Evolutionary conservation across 2,113 vertebrate genomes (phyloP), one percentile per base, ranked within the genome.

Genomic region (Trematomus loennbergii): DNA sequence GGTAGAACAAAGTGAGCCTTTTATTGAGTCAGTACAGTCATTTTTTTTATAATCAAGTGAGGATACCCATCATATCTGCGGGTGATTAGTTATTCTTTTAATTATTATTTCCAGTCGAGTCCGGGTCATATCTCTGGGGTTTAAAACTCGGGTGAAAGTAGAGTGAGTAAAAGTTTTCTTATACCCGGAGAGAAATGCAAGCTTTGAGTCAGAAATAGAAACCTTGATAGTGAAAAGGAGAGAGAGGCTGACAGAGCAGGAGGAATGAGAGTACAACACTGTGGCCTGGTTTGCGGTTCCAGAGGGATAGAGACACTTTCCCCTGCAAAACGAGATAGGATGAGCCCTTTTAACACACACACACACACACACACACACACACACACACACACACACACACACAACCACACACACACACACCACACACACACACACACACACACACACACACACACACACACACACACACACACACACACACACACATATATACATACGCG

Each of bases 221-320:
- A 53, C 58, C n/a, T 75, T 76, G 33, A 67, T 64, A 68, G 49
- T 52, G 33, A 62, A 12, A 52, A 29, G 53, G 72, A 65, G 76
- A 74, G 64, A 53, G 79, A 60, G 52, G 29, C n/a, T 36, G 83
- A 69, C 11, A 18, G 73, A 70, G 69, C 49, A 48, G 62, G 63
- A 64, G 69, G 66, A 85, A 75, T 73, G 81, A 86, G 83, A 82
- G 86, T 78, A 83, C 58, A 75, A 78, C 55, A 61, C 79, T 78
- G 83, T 92, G 93, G 87, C 90, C 92, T 94, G 92, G 90, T 92
- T 94, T 93, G 86, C 79, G 89, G 85, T 79, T 91, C 93, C 92
- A 84, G 68, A 75, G 92, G 91, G 93, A 93, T 61, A 71, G 53
- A 84, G 84, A 87, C 86, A 88, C 73, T 79, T 85, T 82, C 72